Conservation (phyloP, 2,888 invertebrate genomes). For the Drosophila mimica region DNA sequence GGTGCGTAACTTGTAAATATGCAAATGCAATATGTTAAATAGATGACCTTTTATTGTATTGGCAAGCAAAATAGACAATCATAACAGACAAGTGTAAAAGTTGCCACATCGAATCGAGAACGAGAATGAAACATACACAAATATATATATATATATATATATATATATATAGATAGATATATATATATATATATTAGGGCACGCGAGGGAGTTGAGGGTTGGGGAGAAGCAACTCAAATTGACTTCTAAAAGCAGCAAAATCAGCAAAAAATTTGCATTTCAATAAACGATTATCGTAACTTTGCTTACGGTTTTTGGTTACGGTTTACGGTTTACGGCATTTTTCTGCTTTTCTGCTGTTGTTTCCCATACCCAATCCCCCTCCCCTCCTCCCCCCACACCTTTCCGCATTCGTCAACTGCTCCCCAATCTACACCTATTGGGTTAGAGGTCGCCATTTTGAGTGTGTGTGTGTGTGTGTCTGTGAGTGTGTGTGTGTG, state of each 20-base stretch:
- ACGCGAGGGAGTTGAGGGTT: neutral
- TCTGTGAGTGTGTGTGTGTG: slow-evolving; percentile 19
- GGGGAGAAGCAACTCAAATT: slow-evolving; percentile 68
- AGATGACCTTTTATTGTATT: slow-evolving; percentile 65
- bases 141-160: neutral
- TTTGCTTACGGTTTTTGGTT: slow-evolving; percentile 78
- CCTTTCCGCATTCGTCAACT: neutral
- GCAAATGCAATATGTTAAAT: slow-evolving; percentile 63
- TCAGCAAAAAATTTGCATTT: slow-evolving; percentile 85
- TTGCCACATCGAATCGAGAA: slow-evolving; percentile 50
- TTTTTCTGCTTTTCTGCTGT: slow-evolving; percentile 14
- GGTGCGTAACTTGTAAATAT: slow-evolving; percentile 51
- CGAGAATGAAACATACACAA: slow-evolving; percentile 13
- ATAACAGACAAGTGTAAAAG: slow-evolving; percentile 68
- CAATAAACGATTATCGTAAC: slow-evolving; percentile 84
- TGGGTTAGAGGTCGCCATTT: slow-evolving; percentile 46
- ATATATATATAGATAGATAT: neutral
- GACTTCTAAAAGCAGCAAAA: slow-evolving; percentile 82
- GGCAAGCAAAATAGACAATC: slow-evolving; percentile 59
- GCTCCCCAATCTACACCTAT: slow-evolving; percentile 20
- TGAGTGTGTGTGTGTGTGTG: slow-evolving; percentile 18
- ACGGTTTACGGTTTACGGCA: slow-evolving; percentile 65
- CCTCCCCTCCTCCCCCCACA: too few relatives aligned
- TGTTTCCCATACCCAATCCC: neutral
- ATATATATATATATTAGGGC: neutral